Base-by-base conservation (phyloP, 2,888 invertebrate genomes). In the Thymelicus acteon region DNA sequence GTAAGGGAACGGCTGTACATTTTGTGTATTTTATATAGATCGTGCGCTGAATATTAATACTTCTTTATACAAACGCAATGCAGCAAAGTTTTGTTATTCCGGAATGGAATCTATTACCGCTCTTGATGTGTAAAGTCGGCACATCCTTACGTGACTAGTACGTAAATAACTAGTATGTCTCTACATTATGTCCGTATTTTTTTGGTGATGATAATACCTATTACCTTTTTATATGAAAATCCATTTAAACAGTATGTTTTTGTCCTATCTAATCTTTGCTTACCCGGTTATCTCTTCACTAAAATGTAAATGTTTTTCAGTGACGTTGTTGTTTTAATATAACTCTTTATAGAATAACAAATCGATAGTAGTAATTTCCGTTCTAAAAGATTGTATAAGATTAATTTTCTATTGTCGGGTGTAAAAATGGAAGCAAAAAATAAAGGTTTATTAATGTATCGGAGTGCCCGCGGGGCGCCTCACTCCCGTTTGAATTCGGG, bases 401-500 rank as follows among this genome's bases (percentile, higher is more conserved):
- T 52, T 54, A 24, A 12, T 24, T 54, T 54, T 19, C 19, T 19
- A 19, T 52, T 19, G 15, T 52, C 54, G 24, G 24, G 19, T 19
- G 49, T 19, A 52, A 52, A 52, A 8, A 52, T 52, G 15, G 15
- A 6, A 52, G 49, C 19, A 15, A 52, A 52, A 52, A 48, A 52
- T 44, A 12, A 58, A 58, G 13, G 58, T 58, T 47, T 58, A 66
- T 58, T 60, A 72, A 67, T 67, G 52, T 65, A 54, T 65, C 65
- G 12, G n/a, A 47, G 47, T 13, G 39, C 39, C 63, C 19, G 19
- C 24, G 37, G 52, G 61, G 70, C 74, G 75, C 63, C 72, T 74
- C 67, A 69, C 60, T 73, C 40, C 57, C 60, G 67, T 67, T 74
- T 65, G 52, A 67, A 72, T 60, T 66, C 69, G 68, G 72, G 44